Evolutionary conservation across 2,113 vertebrate species (phyloP), one percentile per base, ranked within the genome.

Genomic region (Podarcis cretensis): DNA sequence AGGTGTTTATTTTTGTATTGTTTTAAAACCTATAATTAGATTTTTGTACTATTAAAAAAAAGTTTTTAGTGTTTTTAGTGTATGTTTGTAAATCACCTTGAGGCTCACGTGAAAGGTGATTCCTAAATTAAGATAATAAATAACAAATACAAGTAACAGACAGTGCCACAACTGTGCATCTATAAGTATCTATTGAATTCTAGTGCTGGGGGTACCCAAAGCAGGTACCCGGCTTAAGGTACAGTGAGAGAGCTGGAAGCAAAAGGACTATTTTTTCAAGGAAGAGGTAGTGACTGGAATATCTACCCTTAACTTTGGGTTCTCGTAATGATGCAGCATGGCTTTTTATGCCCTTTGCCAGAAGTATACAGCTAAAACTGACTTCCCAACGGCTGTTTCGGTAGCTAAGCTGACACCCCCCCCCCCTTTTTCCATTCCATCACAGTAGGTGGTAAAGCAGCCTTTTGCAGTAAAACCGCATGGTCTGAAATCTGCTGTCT

Each of bases 331-430:
- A 9, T 6, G 3, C 75, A 14, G 6, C 63, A 59, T 66, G 3
- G 35, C 18, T 30, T 54, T 43, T 82, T 35, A 57, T 43, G n/a
- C 0, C 35, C 32, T 91, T 80, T 89, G 54, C 68, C 21, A 77
- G 84, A 23, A 77, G 18, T 25, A 30, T 37, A 0, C 23, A 27
- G n/a, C 32, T 69, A 32, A 75, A 54, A 59, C 63, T 20, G 87
- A 48, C 37, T 83, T 81, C 89, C 65, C 16, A 59, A 32, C 77
- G 65, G 25, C 59, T 87, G 48, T 54, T 93, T 86, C 78, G 57
- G n/a, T 84, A 68, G 57, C 14, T 81, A 75, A 88, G 25, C 35
- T 48, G 48, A 30, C 80, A 5, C 0, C 32, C 13, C 10, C 74
- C 59, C 74, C 59, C 40, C n/a, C n/a, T n/a, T 69, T 43, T 82